Conservation (phyloP, 2,797 vertebrate species). For the Perdix hodgsoniae region DNA sequence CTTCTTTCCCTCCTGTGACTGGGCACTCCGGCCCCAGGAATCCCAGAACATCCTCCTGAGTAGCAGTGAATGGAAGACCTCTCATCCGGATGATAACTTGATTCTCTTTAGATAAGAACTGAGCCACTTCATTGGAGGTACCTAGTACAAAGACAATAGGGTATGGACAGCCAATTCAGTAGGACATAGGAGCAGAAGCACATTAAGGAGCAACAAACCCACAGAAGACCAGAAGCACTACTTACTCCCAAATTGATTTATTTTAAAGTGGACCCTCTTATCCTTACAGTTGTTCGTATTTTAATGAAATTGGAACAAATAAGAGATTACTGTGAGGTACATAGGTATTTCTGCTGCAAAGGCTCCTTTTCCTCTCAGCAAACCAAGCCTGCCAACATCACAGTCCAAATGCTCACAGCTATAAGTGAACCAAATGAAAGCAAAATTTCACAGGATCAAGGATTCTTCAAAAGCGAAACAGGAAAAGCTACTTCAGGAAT, state of each 20-base stretch:
- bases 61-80: conserved; percentile 92
- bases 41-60: conserved; percentile 89
- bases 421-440: neutral
- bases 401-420: neutral
- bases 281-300: neutral
- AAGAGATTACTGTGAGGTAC: neutral
- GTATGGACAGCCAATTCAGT: neutral
- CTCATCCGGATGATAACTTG: conserved; percentile 96
- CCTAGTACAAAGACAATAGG: conserved; percentile 73
- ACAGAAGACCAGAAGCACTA: neutral
- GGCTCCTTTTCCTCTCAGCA: neutral
- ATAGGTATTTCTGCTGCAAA: neutral
- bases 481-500: conserved; percentile 24
- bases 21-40: conserved; percentile 93
- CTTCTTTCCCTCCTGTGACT: conserved; percentile 90
- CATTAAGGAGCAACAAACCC: neutral
- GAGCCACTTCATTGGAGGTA: conserved; percentile 95
- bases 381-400: neutral
- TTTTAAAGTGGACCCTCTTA: neutral
- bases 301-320: neutral
- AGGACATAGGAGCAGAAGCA: neutral
- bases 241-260: neutral
- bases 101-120: conserved; percentile 96
- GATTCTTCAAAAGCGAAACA: conserved; percentile 29
- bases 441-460: conserved; percentile 2